These are phyloP conservation scores for Nyctereutes procyonoides DNA, from an alignment of 2,113 vertebrate species.

Conservation along the genomic window DNA sequence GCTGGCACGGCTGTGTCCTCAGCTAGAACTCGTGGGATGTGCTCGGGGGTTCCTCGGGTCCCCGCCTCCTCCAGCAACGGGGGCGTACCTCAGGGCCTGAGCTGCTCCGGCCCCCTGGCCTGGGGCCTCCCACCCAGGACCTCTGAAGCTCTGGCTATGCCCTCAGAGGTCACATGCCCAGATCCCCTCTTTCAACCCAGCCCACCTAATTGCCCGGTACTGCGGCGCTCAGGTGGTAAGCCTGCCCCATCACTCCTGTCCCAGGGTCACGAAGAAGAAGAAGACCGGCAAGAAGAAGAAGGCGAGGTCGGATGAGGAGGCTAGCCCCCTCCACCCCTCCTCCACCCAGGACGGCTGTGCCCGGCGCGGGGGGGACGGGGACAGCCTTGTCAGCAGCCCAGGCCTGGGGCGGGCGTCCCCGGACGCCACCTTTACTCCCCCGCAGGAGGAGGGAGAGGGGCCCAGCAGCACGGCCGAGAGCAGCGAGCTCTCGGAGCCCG, in stretches of 20 bases:
- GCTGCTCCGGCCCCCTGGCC: not conserved
- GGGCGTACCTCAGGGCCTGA: too few species aligned
- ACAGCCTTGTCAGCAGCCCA: not conserved
- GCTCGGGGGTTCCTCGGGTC: not conserved
- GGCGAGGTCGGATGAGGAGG: conserved; percentile 81
- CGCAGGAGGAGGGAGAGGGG: not conserved
- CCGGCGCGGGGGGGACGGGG: not conserved
- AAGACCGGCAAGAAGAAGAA: conserved; percentile 92
- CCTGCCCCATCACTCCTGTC: not conserved
- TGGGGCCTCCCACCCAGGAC: not conserved
- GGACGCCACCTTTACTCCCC: fast-evolving
- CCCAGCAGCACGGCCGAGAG: not conserved
- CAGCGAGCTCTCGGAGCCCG: not conserved
- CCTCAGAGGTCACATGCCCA: not conserved
- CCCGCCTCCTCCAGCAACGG: not conserved
- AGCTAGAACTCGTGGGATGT: not conserved
- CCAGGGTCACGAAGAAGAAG: conserved; percentile 94
- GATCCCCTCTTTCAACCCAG: fast-evolving
- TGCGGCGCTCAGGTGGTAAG: fast-evolving
- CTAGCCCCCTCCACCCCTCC: fast-evolving
- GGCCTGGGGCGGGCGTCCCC: conserved; percentile 5
- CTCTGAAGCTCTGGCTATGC: not conserved
- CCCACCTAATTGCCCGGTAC: not conserved
- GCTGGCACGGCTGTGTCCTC: not conserved
- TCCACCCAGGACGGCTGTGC: not conserved